Percentiles rank a stretch among this genome's conserved stretches.
Conservation (phyloP, 2,888 invertebrate genomes). For the Rhogogaster chlorosoma region DNA sequence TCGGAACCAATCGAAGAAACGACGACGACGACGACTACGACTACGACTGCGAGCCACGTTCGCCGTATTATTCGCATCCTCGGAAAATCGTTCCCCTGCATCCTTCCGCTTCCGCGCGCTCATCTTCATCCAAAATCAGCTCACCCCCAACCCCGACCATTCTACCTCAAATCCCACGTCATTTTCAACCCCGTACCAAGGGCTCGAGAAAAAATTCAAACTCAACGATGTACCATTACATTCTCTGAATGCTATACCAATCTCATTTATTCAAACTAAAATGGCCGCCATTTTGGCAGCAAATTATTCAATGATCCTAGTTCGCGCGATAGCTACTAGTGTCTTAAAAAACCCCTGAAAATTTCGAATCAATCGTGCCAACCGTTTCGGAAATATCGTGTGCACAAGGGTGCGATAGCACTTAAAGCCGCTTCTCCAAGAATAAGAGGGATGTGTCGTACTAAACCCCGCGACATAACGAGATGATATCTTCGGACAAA, state of each 20-base stretch:
- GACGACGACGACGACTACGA: not conserved
- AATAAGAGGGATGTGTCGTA: too few relatives aligned
- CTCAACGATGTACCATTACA: not conserved
- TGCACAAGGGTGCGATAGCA: not conserved
- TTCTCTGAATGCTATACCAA: not conserved
- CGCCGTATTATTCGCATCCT: conserved; percentile 22
- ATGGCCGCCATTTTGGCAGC: not conserved
- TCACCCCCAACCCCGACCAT: conserved; percentile 21
- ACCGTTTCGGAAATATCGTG: not conserved
- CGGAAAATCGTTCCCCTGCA: conserved; percentile 15
- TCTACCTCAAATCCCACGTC: not conserved
- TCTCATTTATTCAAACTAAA: not conserved
- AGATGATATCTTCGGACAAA: not conserved
- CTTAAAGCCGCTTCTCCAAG: too few relatives aligned
- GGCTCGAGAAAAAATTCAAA: not conserved
- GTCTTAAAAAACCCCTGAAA: not conserved
- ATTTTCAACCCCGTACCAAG: not conserved
- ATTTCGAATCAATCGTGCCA: not conserved
- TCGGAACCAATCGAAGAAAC: conserved; percentile 20
- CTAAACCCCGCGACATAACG: not conserved
- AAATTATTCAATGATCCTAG: not conserved
- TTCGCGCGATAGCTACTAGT: not conserved
- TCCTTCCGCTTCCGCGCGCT: conserved; percentile 31
- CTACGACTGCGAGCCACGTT: conserved; percentile 14
- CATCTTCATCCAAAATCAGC: conserved; percentile 31